Evolutionary conservation across 1,140 invertebrate genomes (phyloP), one percentile per base, ranked within the genome.

Genomic region (Drosophila arizonae): DNA sequence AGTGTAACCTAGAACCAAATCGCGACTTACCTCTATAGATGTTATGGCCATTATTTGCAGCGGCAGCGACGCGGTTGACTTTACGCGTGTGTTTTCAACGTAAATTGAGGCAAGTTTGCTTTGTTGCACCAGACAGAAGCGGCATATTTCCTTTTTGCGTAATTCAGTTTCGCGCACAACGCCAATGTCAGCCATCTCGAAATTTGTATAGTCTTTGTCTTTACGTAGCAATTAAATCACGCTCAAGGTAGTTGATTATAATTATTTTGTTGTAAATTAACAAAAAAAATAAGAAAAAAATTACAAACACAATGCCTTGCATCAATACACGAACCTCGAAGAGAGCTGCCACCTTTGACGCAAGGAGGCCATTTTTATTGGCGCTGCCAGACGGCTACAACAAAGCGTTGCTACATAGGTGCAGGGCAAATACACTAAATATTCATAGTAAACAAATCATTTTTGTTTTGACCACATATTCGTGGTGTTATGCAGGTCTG

Each of bases 11-110:
- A 62, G 66, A 85, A 86, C 77, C 74, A 46, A 39, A 15, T 57
- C 17, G 45, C 45, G 33, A 68, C 80, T 93, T 94, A 96, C 95
- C 95, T 96, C 95, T 65, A 96, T 94, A 50, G 95, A 93, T 69
- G 95, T 93, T 81, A 95, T 95, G 39, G 95, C 94, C 94, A 96
- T 95, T 80, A 96, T 95, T 92, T 96, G 95, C 76, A 96, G 87
- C 45, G 94, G 93, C 76, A 96, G 92, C 70, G 95, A 94, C 54
- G 95, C 93, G 65, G 95, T 93, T 64, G 93, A 92, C 80, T 93
- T 94, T 54, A 93, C 85, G 72, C 92, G 88, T 62, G 91, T 90
- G 81, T 93, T 93, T 76, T 93, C 93, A 56, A 94, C 93, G 82
- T 94, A 95, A 80, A 96, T 95, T 90, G 93, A 95, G 68, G 84